Evolutionary conservation across 2,888 invertebrate genomes (phyloP), one percentile per base, ranked within the genome.

Genomic region (Thyatira batis): DNA sequence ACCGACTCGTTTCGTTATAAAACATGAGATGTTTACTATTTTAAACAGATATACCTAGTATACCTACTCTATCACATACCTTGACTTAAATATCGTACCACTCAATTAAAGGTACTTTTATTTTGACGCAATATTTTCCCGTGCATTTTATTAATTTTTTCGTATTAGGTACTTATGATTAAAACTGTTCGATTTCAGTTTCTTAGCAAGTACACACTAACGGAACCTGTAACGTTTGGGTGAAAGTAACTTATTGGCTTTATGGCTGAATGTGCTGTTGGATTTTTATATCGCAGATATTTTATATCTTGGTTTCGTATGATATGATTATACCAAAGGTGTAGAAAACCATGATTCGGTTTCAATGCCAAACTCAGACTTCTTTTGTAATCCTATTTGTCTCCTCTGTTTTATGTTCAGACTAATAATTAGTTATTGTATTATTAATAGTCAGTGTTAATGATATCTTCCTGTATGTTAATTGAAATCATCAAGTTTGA

Each of bases 181-280:
- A 66, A 55, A 66, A 62, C 60, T 61, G 60, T 58, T 62, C 68
- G 65, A 69, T 76, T 71, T 77, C 63, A 69, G 71, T 74, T 78
- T 78, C 76, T 73, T 65, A 69, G 3, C 6, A 23, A 4, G 23
- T 39, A 39, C 3, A 65, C 61, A 57, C 52, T 71, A 72, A 75
- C 75, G 77, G 75, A 78, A 71, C 76, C 64, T 53, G 54, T n/a
- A n/a, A 58, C 52, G 64, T 52, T 58, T 49, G n/a, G 60, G 65
- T 60, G 65, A 69, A 66, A 66, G 66, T 65, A 50, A 52, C 21
- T 51, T 54, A 23, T 21, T 49, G 45, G 54, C 45, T 50, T 51
- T 52, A 30, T 49, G 39, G 50, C 49, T 54, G 53, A 33, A 27
- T 50, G 30, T 21, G 21, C 28, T 11, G 17, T 27, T 27, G 20